phyloP scores from a whole-genome alignment of 2,113 vertebrate species.

The Pseudorasbora parva region DNA sequence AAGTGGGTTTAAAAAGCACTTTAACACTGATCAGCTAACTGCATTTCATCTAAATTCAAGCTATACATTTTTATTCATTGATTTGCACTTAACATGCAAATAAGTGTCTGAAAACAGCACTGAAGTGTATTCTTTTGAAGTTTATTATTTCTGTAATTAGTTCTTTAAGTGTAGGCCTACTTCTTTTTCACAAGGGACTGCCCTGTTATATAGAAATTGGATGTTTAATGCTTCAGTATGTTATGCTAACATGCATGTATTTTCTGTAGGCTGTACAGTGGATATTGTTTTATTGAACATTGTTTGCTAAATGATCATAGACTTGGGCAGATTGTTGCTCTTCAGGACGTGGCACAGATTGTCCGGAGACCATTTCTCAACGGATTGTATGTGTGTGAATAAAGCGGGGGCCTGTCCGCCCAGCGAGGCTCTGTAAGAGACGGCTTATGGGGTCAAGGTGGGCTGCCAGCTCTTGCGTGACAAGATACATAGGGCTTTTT shows the following conservation, averaged over 20 bases:
- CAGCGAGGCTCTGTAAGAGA: constrained; percentile 70
- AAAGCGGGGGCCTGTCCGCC: constrained; percentile 54
- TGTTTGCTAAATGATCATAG: constrained; percentile 38
- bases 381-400: constrained; percentile 53
- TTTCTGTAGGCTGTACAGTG: background rate
- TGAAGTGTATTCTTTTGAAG: too few species aligned
- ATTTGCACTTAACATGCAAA: background rate
- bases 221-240: background rate
- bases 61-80: background rate
- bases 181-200: too few species aligned
- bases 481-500: constrained; percentile 87
- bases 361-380: constrained; percentile 42
- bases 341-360: constrained; percentile 31
- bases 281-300: constrained; percentile 24
- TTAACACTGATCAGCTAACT: too few species aligned
- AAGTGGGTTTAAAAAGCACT: too few species aligned
- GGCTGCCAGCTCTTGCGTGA: constrained; percentile 79
- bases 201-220: too few species aligned
- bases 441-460: constrained; percentile 66
- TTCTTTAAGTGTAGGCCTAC: too few species aligned
- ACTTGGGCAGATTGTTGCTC: constrained; percentile 36
- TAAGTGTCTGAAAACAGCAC: background rate
- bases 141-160: too few species aligned
- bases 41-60: background rate
- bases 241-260: background rate